Percentiles rank a stretch among this genome's conserved stretches.
These are phyloP conservation scores for Drosophila athabasca DNA, from an alignment of 1,140 invertebrate genomes.

Conservation along the genomic window DNA sequence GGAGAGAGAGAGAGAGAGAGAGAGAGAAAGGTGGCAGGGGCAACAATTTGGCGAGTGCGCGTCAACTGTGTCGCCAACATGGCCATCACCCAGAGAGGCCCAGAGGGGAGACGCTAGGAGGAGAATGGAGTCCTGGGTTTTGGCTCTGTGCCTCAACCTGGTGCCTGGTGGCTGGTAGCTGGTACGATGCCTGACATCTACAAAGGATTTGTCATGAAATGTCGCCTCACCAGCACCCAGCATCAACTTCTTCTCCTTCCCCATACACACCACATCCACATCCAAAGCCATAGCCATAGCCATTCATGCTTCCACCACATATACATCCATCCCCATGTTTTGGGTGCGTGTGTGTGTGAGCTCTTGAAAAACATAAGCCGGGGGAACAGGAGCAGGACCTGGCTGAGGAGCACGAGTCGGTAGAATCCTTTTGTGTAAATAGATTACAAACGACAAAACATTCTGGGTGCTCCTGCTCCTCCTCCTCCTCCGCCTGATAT, in stretches of 20 bases:
- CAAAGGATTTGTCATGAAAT: constrained; percentile 62
- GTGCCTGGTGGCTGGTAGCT: constrained; percentile 7
- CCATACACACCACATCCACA: not conserved
- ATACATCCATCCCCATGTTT: constrained; percentile 8
- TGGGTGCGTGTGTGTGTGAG: constrained; percentile 24
- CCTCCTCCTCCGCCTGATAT: not conserved
- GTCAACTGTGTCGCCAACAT: constrained; percentile 62
- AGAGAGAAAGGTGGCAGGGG: constrained; percentile 1
- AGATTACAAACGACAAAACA: constrained; percentile 83
- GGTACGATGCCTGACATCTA: constrained; percentile 20
- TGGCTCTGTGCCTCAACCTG: constrained; percentile 2
- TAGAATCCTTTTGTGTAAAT: constrained; percentile 73
- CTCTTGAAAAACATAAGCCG: constrained; percentile 73
- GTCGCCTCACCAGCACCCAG: constrained; percentile 41
- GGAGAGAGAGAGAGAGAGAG: not conserved
- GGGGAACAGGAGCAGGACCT: not conserved
- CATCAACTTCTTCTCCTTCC: not conserved
- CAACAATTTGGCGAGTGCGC: constrained; percentile 61
- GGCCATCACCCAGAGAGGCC: constrained; percentile 21
- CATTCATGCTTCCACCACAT: constrained; percentile 2
- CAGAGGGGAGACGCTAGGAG: not conserved
- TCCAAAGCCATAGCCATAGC: not conserved
- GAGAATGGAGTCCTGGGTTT: not conserved
- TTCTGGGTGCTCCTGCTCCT: constrained; percentile 37
- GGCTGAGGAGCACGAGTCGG: constrained; percentile 1